Evolutionary conservation across 2,797 vertebrate genomes (phyloP).

Genomic region (Gallinago stenura): DNA sequence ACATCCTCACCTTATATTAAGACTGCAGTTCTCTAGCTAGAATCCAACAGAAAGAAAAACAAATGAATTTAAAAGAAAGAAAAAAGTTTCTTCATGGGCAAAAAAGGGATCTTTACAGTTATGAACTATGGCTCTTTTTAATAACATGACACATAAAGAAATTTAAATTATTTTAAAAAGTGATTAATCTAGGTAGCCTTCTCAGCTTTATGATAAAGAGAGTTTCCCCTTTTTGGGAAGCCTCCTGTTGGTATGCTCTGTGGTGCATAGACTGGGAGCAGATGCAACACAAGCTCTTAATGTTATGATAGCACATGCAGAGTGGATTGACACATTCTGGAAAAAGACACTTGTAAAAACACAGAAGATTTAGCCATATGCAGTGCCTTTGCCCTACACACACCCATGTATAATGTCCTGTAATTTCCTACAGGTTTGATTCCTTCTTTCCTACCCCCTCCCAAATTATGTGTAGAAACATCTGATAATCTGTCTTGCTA

Average conservation of each 20-base stretch:
- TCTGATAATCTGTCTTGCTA: background rate
- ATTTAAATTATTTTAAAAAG: background rate
- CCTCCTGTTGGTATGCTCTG: fast-evolving
- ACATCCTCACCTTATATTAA: background rate
- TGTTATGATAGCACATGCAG: background rate
- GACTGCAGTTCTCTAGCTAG: background rate
- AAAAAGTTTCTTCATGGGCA: background rate
- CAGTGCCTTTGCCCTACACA: background rate
- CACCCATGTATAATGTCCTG: background rate
- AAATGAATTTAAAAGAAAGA: background rate
- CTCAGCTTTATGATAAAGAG: background rate
- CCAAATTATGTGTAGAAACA: background rate
- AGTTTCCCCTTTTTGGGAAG: background rate
- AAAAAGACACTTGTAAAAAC: background rate
- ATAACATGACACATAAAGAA: background rate
- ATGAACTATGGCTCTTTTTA: background rate
- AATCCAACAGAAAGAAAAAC: background rate
- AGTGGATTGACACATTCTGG: background rate
- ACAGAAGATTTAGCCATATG: background rate
- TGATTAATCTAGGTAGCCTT: background rate
- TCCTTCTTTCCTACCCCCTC: background rate
- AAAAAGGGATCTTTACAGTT: background rate
- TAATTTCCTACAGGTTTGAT: background rate
- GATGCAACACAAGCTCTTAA: background rate
- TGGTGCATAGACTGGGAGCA: background rate